A percentile compares a stretch with the other conserved stretches of the same genome.
These are phyloP conservation scores for Eurystomus glaucurus DNA, from an alignment of 2,797 vertebrate genomes.

Conservation along the genomic window DNA sequence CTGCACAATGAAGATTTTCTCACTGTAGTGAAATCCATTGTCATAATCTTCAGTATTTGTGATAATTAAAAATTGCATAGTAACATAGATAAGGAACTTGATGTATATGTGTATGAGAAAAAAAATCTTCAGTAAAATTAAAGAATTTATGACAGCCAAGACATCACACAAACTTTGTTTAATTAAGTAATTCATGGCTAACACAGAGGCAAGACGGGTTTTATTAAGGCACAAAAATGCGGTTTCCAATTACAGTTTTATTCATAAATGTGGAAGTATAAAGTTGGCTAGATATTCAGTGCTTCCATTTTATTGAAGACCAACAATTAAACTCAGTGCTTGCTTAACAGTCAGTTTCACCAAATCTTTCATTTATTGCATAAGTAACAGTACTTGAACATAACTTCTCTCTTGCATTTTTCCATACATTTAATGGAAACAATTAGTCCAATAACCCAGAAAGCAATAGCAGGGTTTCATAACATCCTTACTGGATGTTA, in stretches of 20 bases:
- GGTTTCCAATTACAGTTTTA: not conserved
- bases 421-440: not conserved
- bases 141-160: not conserved
- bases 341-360: not conserved
- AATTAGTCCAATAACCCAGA: not conserved
- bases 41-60: not conserved
- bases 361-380: not conserved
- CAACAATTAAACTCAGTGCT: not conserved
- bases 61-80: not conserved
- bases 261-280: not conserved
- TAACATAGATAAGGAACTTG: not conserved
- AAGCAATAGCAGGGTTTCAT: not conserved
- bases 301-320: not conserved
- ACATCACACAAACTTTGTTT: not conserved
- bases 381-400: not conserved
- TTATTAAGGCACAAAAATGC: not conserved
- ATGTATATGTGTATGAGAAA: not conserved
- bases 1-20: not conserved
- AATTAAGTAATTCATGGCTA: not conserved
- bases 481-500: not conserved
- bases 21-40: not conserved
- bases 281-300: not conserved
- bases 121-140: not conserved
- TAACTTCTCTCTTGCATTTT: not conserved
- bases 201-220: not conserved